These are phyloP conservation scores for Dicentrarchus labrax DNA, from an alignment of 2,113 vertebrate species.

Conservation along the genomic window DNA sequence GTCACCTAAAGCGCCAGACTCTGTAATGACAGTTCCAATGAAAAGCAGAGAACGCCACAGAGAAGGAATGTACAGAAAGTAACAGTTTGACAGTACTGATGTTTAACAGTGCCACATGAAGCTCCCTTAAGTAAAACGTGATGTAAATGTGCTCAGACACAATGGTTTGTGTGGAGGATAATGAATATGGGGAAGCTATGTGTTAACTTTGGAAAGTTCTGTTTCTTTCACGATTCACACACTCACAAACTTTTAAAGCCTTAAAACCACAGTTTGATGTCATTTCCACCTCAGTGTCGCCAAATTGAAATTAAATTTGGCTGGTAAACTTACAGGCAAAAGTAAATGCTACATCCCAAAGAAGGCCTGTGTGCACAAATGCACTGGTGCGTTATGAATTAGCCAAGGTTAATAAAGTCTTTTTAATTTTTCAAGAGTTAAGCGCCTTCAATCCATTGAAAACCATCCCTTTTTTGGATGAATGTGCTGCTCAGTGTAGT, in stretches of 20 bases:
- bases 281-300: neutral
- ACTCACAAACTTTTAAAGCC: neutral
- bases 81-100: neutral
- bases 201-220: neutral
- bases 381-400: constrained; percentile 25
- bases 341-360: neutral
- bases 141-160: neutral
- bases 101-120: neutral
- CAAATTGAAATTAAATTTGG: neutral
- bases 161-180: neutral
- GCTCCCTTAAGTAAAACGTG: neutral
- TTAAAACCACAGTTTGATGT: neutral
- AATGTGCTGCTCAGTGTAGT: neutral
- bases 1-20: neutral
- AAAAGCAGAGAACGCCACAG: neutral
- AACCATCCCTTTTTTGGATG: neutral
- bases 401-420: constrained; percentile 5
- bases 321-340: neutral
- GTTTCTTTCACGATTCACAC: neutral
- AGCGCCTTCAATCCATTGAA: neutral
- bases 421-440: constrained; percentile 14
- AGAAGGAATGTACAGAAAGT: constrained; percentile 17
- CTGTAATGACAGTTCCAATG: constrained; percentile 6
- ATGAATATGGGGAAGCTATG: neutral
- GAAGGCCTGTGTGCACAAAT: constrained; percentile 3